Conservation (phyloP, 2,888 invertebrate genomes). For the Drosophila falleni region DNA sequence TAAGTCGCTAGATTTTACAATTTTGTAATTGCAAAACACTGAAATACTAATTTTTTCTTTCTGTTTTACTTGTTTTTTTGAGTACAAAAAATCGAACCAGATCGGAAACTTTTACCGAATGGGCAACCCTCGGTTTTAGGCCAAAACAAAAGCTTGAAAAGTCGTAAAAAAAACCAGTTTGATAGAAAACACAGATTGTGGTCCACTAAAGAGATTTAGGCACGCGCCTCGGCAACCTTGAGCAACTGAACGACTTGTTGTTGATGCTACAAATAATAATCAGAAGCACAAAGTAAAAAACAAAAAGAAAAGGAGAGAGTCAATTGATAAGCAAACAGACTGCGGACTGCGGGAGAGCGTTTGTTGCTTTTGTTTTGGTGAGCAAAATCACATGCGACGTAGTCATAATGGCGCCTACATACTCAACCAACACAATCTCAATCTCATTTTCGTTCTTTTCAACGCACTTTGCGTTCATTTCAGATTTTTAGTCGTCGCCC, state of each 20-base stretch:
- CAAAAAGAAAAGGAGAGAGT: not conserved
- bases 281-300: not conserved
- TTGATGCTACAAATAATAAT: constrained; percentile 47
- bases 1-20: not conserved
- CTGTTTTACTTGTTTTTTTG: too few relatives aligned
- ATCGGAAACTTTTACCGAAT: too few relatives aligned
- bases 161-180: constrained; percentile 40
- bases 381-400: constrained; percentile 55
- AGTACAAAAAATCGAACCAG: too few relatives aligned
- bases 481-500: constrained; percentile 61
- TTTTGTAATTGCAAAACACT: not conserved
- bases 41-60: not conserved
- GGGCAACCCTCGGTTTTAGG: too few relatives aligned
- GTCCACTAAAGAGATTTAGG: constrained; percentile 17
- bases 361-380: constrained; percentile 44
- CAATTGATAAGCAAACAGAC: constrained; percentile 38
- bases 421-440: constrained; percentile 11
- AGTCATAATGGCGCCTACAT: constrained; percentile 52
- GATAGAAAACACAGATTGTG: constrained; percentile 5
- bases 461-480: constrained; percentile 35
- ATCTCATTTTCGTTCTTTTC: constrained; percentile 28
- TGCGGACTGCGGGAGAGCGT: constrained; percentile 22
- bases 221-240: constrained; percentile 55
- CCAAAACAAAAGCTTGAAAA: constrained; percentile 48
- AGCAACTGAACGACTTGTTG: constrained; percentile 31